Evolutionary conservation across 2,888 invertebrate species (phyloP), one percentile per base, ranked within the genome.

Genomic region (Helobdella robusta): DNA sequence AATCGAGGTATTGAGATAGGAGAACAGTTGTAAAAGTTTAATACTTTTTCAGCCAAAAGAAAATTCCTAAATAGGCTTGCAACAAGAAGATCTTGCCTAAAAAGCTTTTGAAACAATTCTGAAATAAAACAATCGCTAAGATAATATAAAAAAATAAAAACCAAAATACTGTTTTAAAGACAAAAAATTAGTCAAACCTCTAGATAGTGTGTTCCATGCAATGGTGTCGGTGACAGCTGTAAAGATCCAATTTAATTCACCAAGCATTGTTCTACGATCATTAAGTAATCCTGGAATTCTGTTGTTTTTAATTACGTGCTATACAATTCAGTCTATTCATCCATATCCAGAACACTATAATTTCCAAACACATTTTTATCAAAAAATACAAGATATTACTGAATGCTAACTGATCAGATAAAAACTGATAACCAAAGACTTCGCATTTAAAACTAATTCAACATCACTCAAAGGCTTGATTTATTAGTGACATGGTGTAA

Each of bases 201-300:
- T 84, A 3, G 94, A 91, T 74, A 99, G 83, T 50, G 89, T 89
- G 78, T 94, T 94, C 97, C 97, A 98, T 0, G 98, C 98, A 76
- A 99, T 97, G 11, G 98, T 98, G 80, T 99, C 98, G 0, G 98
- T 98, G 73, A 99, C 94, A 54, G 98, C 97, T 1, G 98, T 98
- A 82, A 98, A 98, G 77, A 99, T 95, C 98, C 98, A 98, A 83
- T 98, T 98, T 68, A 98, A 83, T 82, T 99, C 97, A 59, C 98
- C 98, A 71, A 97, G 84, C 90, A 97, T 92, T 34, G 98, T 95
- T 73, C 93, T 84, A 25, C 95, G 84, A 82, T 97, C 95, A 72
- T 88, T 89, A 72, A 94, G 84, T 77, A 89, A 89, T 1, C 98
- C 98, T 6, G 97, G 97, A 74, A 98, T 91, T 81, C 91, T 90